phyloP scores from a whole-genome alignment of 2,113 vertebrate species.

The Edolisoma coerulescens region DNA sequence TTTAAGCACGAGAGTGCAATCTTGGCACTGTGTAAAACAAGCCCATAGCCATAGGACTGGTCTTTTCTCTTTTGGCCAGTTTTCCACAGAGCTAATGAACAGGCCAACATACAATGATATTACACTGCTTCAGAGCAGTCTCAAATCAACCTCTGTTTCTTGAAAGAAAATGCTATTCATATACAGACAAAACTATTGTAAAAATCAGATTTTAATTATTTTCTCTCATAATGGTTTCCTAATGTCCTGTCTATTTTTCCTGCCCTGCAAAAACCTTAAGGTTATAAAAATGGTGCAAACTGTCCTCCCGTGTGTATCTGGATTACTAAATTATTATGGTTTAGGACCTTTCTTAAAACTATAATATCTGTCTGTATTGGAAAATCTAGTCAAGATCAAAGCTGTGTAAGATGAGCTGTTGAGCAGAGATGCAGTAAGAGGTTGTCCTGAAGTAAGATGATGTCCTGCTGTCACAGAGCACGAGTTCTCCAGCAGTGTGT shows the following conservation, averaged over 20 bases:
- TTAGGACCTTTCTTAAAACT: background rate
- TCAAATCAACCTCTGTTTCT: background rate
- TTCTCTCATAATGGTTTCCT: background rate
- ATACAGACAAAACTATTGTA: background rate
- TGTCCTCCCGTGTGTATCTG: rapidly evolving
- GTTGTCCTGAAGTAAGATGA: background rate
- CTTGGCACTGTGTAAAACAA: background rate
- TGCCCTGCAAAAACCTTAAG: background rate
- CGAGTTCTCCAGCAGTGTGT: background rate
- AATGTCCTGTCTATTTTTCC: background rate
- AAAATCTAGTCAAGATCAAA: background rate
- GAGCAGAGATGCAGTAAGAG: background rate
- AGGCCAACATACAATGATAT: background rate
- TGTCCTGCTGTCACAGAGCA: background rate
- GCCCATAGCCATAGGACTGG: background rate
- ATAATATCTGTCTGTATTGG: background rate
- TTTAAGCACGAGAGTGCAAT: background rate
- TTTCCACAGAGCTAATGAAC: background rate
- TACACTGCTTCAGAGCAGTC: background rate
- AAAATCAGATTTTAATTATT: background rate
- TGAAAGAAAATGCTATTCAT: background rate
- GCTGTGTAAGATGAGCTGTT: background rate
- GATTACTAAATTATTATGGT: background rate
- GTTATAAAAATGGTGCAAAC: background rate
- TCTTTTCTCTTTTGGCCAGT: background rate